phyloP scores from a whole-genome alignment of 1,140 invertebrate species.

The Bactericera cockerelli region DNA sequence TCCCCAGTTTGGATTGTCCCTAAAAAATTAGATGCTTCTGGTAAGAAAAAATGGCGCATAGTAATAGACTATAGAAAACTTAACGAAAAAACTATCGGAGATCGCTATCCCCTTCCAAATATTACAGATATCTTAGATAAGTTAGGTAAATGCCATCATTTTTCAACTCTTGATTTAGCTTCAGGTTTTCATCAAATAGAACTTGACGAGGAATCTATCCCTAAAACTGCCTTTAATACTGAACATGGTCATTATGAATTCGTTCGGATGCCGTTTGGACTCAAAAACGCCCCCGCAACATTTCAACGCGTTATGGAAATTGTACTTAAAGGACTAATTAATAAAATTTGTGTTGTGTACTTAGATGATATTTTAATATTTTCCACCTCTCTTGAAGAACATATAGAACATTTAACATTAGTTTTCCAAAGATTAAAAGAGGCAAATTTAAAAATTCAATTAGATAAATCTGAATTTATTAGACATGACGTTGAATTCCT shows the following conservation, averaged over 20 bases:
- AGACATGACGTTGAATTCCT: slow-evolving; percentile 27
- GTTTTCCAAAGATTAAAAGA: too few relatives aligned
- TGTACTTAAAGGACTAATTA: slow-evolving; percentile 20
- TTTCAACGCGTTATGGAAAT: slow-evolving; percentile 19
- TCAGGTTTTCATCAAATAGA: slow-evolving; percentile 30
- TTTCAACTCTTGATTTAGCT: slow-evolving; percentile 32
- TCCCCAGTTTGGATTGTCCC: too few relatives aligned
- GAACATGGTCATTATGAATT: slow-evolving; percentile 18
- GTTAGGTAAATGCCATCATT: slow-evolving; percentile 31
- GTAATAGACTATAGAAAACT: slow-evolving; percentile 28
- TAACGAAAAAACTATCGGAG: slow-evolving; percentile 29
- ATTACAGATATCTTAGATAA: slow-evolving; percentile 34
- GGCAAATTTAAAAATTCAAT: slow-evolving; percentile 16
- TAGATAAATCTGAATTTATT: slow-evolving; percentile 25
- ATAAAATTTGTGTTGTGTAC: slow-evolving; percentile 20
- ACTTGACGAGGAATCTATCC: slow-evolving; percentile 21
- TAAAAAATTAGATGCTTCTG: slow-evolving; percentile 19
- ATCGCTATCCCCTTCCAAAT: slow-evolving; percentile 36
- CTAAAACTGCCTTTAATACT: slow-evolving; percentile 24
- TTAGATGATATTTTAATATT: slow-evolving; percentile 29
- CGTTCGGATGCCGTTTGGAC: slow-evolving; percentile 21
- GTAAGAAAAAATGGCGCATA: slow-evolving; percentile 18
- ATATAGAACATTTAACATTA: slow-evolving; percentile 12
- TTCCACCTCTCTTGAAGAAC: slow-evolving; percentile 23
- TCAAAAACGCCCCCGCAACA: slow-evolving; percentile 17